A percentile compares a stretch with the other conserved stretches of the same genome.
phyloP scores from a whole-genome alignment of 1,140 invertebrate species.

The Drosophila arizonae region DNA sequence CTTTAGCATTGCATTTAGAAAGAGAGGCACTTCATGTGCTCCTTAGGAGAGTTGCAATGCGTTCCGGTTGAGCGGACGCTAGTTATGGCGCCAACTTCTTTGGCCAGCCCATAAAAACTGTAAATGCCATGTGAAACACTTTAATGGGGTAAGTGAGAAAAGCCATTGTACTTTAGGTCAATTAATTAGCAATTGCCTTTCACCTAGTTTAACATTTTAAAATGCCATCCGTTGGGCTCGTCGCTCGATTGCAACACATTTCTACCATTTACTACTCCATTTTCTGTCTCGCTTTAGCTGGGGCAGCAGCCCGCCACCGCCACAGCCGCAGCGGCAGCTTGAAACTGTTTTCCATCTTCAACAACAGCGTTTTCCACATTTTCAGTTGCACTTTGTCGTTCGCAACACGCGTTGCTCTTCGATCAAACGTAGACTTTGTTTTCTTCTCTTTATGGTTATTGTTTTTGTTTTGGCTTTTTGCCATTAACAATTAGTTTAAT shows the following conservation, averaged over 20 bases:
- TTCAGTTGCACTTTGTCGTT: slow-evolving; percentile 82
- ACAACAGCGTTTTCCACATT: slow-evolving; percentile 66
- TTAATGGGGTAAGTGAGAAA: slow-evolving; percentile 38
- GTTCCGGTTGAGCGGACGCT: slow-evolving; percentile 50
- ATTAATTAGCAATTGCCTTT: slow-evolving; percentile 68
- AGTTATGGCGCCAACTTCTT: slow-evolving; percentile 53
- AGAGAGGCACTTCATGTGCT: background rate
- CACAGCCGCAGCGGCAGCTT: background rate
- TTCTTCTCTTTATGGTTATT: slow-evolving; percentile 7
- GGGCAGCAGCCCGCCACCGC: background rate
- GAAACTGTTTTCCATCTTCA: slow-evolving; percentile 47
- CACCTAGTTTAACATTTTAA: slow-evolving; percentile 67
- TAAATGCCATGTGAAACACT: slow-evolving; percentile 62
- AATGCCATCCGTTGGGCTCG: slow-evolving; percentile 57
- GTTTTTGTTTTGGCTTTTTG: background rate
- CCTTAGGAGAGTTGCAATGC: background rate
- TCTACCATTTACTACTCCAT: slow-evolving; percentile 50
- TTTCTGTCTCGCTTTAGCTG: slow-evolving; percentile 52
- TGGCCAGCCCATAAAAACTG: slow-evolving; percentile 35
- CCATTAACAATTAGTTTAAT: slow-evolving; percentile 18
- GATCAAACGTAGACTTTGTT: slow-evolving; percentile 10
- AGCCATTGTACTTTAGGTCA: slow-evolving; percentile 53
- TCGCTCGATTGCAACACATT: slow-evolving; percentile 59
- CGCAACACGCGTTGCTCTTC: slow-evolving; percentile 56
- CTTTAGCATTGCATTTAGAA: background rate